Base-by-base conservation (phyloP, 2,797 vertebrate species). In the Pangasius sanitwongsei region DNA sequence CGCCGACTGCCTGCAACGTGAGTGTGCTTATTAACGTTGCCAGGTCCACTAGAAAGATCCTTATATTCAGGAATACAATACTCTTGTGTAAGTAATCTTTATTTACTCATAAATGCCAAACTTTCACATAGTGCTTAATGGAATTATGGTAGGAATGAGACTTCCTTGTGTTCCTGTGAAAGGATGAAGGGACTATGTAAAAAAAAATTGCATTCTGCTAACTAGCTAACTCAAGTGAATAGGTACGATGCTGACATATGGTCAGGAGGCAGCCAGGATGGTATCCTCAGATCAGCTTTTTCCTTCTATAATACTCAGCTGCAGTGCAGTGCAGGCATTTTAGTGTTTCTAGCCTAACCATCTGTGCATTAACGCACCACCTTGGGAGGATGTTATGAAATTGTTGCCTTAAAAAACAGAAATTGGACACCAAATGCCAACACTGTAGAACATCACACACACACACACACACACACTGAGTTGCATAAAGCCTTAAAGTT, bases 1-100 rank as follows among this genome's bases (percentile, higher is more conserved):
- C 0, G 99, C 99, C 11, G 99, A 99, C 93, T 99, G 99, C 92
- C 96, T 99, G 91, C 99, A 99, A 93, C 97, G 99, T 99, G 95
- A 99, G 98, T 97, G 7, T 1, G 2, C 41, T 37, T 9, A 37
- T 81, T 25, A 34, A 23, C 12, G 13, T 0, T 3, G 6, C 1
- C 28, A 8, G 48, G 72, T 50, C 25, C 16, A 78, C 6, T 53
- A n/a, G 48, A 8, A 18, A 16, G 12, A 53, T 11, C 41, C 72
- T 20, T n/a, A 77, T 75, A 11, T 25, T 48, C 37, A 44, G 11
- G 41, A 25, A 75, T 25, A 48, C 72, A 48, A 4, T 20, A 18
- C 9, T 18, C 28, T 3, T 8, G 12, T 15, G 74, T 7, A n/a
- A 44, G 25, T 48, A 6, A 48, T 28, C 7, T 23, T 37, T 15